Evolutionary conservation across 2,113 vertebrate species (phyloP), one percentile per base, ranked within the genome.

Genomic region (Actenoides lindsayi): DNA sequence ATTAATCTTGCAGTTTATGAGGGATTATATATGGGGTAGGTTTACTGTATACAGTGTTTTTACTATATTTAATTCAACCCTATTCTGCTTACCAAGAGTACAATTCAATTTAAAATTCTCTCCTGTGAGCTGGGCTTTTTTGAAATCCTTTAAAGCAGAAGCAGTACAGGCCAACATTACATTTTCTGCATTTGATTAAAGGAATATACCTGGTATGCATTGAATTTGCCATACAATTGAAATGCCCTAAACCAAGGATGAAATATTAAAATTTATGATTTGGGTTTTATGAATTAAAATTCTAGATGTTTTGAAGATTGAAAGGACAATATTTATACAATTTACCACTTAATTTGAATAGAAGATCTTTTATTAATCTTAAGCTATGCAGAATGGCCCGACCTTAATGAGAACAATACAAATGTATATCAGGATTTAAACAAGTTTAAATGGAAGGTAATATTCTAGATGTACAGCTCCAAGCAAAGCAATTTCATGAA

Each of bases 401-500:
- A 42, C 12, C 13, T 89, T 96, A 95, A 93, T 94, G 56, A 96
- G 54, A 93, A 68, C 89, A 91, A 94, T 77, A 79, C 50, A 96
- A 90, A 87, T 79, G 13, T 73, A 31, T 86, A 79, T 87, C 35
- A 90, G 35, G 39, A 95, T 92, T 97, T 96, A 86, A 94, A 46
- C 4, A 67, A 85, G 70, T 94, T 96, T 83, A 83, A 91, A 75
- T 93, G 48, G 92, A 93, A 92, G 51, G 35, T 67, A 95, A 21
- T 96, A 83, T 63, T 62, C 44, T 93, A 77, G 53, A 94, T 92
- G 83, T 94, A 78, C 19, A 96, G 37, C 86, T 95, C 83, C 76
- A 95, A 96, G 70, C 59, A 93, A 94, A 93, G 77, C 54, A 65
- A 90, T 97, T 96, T 96, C 31, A 86, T 11, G 46, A 80, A 81